Conservation (phyloP, 2,888 invertebrate species). For the Panopea generosa region DNA sequence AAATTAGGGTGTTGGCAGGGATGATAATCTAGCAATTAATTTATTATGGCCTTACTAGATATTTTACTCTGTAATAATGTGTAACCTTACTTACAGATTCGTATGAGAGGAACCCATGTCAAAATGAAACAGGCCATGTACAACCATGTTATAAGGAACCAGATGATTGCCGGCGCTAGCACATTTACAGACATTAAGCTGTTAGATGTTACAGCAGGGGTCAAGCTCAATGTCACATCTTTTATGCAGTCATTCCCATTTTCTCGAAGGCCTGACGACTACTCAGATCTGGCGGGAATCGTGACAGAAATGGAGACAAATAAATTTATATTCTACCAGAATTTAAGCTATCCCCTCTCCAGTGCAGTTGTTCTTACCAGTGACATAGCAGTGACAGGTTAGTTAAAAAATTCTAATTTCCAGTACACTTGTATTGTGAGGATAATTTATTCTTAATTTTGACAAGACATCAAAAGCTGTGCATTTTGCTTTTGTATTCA, state of each 20-base stretch:
- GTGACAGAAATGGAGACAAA: slow-evolving; percentile 13
- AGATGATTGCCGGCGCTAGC: slow-evolving; percentile 50
- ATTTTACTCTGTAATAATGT: too few species aligned
- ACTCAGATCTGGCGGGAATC: slow-evolving; percentile 47
- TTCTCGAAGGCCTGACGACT: slow-evolving; percentile 61
- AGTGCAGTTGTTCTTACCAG: slow-evolving; percentile 37
- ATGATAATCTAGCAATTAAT: too few species aligned
- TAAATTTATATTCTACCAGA: slow-evolving; percentile 32
- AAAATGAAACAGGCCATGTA: slow-evolving; percentile 41
- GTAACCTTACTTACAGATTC: slow-evolving; percentile 56
- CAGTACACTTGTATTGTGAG: too few species aligned
- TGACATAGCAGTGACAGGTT: slow-evolving; percentile 61
- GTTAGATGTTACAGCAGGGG: slow-evolving; percentile 50
- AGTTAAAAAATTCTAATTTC: too few species aligned
- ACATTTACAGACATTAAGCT: slow-evolving; percentile 57
- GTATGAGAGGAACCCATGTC: slow-evolving; percentile 55
- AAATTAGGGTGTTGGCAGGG: too few species aligned
- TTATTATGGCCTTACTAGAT: too few species aligned
- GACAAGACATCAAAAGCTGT: too few species aligned
- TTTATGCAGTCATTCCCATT: slow-evolving; percentile 61
- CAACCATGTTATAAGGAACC: slow-evolving; percentile 51
- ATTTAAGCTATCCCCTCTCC: slow-evolving; percentile 37
- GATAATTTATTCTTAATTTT: too few species aligned
- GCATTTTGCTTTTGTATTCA: too few species aligned
- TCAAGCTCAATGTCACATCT: slow-evolving; percentile 61